Evolutionary conservation across 2,797 vertebrate genomes (phyloP).

Genomic region (Silurus lanzhouensis): DNA sequence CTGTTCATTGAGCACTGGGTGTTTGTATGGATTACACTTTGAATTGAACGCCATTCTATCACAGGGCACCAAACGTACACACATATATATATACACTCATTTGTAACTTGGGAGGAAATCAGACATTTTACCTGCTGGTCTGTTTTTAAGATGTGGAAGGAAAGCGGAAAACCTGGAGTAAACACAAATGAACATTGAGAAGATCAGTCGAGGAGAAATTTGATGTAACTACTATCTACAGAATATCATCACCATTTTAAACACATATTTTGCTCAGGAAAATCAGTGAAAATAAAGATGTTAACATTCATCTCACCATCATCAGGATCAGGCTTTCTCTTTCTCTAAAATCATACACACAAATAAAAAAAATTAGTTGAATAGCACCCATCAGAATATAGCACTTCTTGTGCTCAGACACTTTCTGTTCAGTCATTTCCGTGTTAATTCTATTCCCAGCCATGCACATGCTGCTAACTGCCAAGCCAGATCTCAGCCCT

Average conservation of each 20-base stretch:
- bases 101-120: background rate
- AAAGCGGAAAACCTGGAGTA: background rate
- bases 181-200: background rate
- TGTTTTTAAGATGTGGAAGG: background rate
- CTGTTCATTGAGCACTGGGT: background rate
- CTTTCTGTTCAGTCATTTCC: slow-evolving; percentile 18
- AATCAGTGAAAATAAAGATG: slow-evolving; percentile 3
- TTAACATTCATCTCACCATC: slow-evolving; percentile 4
- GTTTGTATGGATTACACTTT: background rate
- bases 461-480: slow-evolving; percentile 15
- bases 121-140: background rate
- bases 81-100: background rate
- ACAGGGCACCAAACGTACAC: background rate
- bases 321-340: background rate
- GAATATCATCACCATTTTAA: background rate
- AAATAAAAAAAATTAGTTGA: background rate
- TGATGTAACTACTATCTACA: background rate
- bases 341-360: background rate
- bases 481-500: background rate
- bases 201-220: background rate
- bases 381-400: slow-evolving; percentile 24
- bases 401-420: slow-evolving; percentile 7
- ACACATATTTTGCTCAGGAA: background rate
- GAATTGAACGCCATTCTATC: no score
- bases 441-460: slow-evolving; percentile 30